A percentile compares a stretch with the other conserved stretches of the same genome.
Conservation (phyloP, 2,797 vertebrate species). For the Fistularia commersonii region DNA sequence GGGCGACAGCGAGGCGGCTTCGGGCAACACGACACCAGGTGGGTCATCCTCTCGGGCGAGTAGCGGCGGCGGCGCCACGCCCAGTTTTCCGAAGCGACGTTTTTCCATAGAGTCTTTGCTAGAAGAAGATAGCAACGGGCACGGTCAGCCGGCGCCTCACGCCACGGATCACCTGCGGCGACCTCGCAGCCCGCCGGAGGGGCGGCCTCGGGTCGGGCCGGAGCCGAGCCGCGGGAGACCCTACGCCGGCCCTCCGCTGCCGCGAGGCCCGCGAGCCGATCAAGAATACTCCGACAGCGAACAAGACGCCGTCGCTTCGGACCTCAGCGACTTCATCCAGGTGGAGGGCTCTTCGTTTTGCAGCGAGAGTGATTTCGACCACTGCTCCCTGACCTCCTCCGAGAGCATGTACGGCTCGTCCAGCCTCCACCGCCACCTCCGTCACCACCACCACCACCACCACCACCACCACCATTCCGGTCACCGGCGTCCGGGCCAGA, state of each 20-base stretch:
- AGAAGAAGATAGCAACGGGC: conserved; percentile 83
- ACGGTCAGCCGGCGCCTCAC: conserved; percentile 34
- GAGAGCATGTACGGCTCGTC: conserved; percentile 87
- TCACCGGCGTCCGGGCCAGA: conserved; percentile 87
- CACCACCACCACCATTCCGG: conserved; percentile 82
- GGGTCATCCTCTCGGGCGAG: conserved; percentile 83
- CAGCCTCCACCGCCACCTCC: conserved; percentile 77
- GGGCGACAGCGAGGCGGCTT: conserved; percentile 82
- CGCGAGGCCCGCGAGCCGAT: conserved; percentile 43
- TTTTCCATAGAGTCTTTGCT: conserved; percentile 95
- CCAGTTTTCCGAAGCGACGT: conserved; percentile 81
- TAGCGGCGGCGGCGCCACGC: conserved; percentile 63
- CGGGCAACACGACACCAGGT: conserved; percentile 81
- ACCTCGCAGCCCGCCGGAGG: conserved; percentile 80
- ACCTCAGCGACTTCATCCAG: conserved; percentile 94
- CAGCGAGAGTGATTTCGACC: conserved; percentile 98
- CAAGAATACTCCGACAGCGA: conserved; percentile 92
- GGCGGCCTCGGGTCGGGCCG: conserved; percentile 75
- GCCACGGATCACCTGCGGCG: conserved; percentile 48
- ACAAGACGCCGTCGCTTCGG: conserved; percentile 88
- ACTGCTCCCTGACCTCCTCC: conserved; percentile 94
- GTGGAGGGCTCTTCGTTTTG: conserved; percentile 96
- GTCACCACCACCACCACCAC: conserved; percentile 77
- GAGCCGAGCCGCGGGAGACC: conserved; percentile 64
- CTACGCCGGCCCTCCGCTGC: conserved; percentile 45